These are phyloP conservation scores for Toxotes jaculatrix DNA, from an alignment of 2,113 vertebrate species.

Conservation along the genomic window DNA sequence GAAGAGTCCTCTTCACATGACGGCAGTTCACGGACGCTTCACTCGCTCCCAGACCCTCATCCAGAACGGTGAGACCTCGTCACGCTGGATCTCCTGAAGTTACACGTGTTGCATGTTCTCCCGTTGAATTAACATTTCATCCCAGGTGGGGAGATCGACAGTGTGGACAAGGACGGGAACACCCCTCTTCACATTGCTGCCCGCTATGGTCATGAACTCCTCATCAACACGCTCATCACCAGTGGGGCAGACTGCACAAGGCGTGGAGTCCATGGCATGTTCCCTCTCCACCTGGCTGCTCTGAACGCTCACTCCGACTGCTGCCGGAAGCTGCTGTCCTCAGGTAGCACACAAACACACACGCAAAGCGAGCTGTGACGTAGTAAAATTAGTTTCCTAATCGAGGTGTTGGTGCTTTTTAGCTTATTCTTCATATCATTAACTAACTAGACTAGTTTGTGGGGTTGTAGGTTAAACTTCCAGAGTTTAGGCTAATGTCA, in stretches of 20 bases:
- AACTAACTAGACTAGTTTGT: too few species aligned
- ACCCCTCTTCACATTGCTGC: conserved; percentile 96
- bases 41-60: conserved; percentile 96
- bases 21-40: conserved; percentile 95
- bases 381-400: too few species aligned
- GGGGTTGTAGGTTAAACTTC: too few species aligned
- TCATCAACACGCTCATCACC: conserved; percentile 97
- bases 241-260: conserved; percentile 95
- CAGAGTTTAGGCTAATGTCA: too few species aligned
- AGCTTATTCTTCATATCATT: too few species aligned
- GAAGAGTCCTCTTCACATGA: conserved; percentile 97
- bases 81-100: background rate
- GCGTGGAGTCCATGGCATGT: conserved; percentile 96
- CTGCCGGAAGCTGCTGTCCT: conserved; percentile 95
- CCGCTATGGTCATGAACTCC: conserved; percentile 94
- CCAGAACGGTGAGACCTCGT: conserved; percentile 90
- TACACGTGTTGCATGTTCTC: background rate
- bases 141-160: conserved; percentile 94
- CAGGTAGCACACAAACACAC: conserved; percentile 80
- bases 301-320: conserved; percentile 96
- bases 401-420: too few species aligned
- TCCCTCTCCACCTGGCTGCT: conserved; percentile 95
- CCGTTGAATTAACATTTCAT: accelerated
- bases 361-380: too few species aligned
- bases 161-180: conserved; percentile 96